Conservation (phyloP, 1,140 invertebrate species). For the Zaprionus vittiger region DNA sequence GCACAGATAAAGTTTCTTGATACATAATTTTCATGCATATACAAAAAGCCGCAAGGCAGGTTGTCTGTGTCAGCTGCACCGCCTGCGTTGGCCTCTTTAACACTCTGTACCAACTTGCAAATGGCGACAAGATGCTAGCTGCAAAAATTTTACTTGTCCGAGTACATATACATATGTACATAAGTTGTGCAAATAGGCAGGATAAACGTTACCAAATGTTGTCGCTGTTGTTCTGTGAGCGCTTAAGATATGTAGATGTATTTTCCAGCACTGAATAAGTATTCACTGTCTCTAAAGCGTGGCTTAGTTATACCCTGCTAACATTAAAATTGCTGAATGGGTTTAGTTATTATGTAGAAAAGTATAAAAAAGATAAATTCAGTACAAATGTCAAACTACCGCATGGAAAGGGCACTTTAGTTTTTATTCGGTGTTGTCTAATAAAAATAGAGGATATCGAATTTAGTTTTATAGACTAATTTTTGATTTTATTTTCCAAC, state of each 20-base stretch:
- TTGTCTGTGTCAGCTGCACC: constrained; percentile 42
- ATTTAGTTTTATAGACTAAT: too few relatives aligned
- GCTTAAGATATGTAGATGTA: constrained; percentile 76
- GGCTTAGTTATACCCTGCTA: constrained; percentile 35
- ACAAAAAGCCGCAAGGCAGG: constrained; percentile 58
- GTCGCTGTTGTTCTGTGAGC: constrained; percentile 30
- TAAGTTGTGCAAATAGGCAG: constrained; percentile 55
- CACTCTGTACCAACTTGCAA: constrained; percentile 74
- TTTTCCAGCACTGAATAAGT: constrained; percentile 72
- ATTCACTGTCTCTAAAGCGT: constrained; percentile 49
- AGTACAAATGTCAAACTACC: not conserved
- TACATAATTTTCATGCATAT: constrained; percentile 80
- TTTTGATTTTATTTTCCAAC: not conserved
- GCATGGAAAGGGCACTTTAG: not conserved
- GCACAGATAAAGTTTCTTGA: constrained; percentile 83
- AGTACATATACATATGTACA: constrained; percentile 51
- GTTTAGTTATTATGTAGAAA: not conserved
- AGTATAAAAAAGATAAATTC: not conserved
- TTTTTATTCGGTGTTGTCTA: not conserved
- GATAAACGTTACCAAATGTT: constrained; percentile 77
- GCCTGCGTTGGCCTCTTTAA: constrained; percentile 18
- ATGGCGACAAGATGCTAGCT: constrained; percentile 80
- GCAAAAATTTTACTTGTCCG: constrained; percentile 69
- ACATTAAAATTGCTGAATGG: not conserved
- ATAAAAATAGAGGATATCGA: too few relatives aligned